Evolutionary conservation across 2,888 invertebrate genomes (phyloP).

Genomic region (Drosophila neoperkinsi): DNA sequence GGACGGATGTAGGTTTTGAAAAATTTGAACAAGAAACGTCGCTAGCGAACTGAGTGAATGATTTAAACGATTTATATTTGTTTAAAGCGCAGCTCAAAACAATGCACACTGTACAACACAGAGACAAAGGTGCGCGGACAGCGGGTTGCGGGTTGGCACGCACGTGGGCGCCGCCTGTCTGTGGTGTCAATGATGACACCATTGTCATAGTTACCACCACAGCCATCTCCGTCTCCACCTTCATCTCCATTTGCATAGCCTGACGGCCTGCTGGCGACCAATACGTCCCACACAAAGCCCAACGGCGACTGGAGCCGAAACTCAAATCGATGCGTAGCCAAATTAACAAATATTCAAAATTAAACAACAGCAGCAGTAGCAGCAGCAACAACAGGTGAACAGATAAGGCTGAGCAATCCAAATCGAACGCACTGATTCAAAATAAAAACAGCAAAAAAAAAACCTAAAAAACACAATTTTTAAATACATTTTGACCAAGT

Average conservation of each 20-base stretch:
- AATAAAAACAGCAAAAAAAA: conserved; percentile 10
- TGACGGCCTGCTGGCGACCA: conserved; percentile 18
- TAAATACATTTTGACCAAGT: conserved; percentile 78
- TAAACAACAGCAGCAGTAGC: conserved; percentile 17
- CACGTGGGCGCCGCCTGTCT: conserved; percentile 35
- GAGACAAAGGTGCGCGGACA: background rate
- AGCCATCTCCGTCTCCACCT: conserved; percentile 14
- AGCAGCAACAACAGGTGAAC: conserved; percentile 40
- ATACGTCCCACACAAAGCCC: conserved; percentile 34
- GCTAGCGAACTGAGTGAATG: conserved; percentile 11
- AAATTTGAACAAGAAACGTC: conserved; percentile 3
- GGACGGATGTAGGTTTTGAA: conserved; percentile 63
- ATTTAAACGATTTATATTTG: conserved; percentile 21
- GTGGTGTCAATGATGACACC: conserved; percentile 76
- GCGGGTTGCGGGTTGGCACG: background rate
- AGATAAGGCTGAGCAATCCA: conserved; percentile 38
- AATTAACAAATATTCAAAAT: conserved; percentile 14
- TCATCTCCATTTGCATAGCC: conserved; percentile 38
- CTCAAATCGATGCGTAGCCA: conserved; percentile 27
- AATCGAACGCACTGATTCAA: conserved; percentile 27
- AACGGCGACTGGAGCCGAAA: conserved; percentile 16
- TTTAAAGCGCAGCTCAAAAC: conserved; percentile 15
- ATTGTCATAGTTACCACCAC: conserved; percentile 22
- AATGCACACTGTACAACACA: conserved; percentile 20
- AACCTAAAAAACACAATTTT: conserved; percentile 15